Conservation (phyloP, 2,113 vertebrate species). For the Tragelaphus strepsiceros region DNA sequence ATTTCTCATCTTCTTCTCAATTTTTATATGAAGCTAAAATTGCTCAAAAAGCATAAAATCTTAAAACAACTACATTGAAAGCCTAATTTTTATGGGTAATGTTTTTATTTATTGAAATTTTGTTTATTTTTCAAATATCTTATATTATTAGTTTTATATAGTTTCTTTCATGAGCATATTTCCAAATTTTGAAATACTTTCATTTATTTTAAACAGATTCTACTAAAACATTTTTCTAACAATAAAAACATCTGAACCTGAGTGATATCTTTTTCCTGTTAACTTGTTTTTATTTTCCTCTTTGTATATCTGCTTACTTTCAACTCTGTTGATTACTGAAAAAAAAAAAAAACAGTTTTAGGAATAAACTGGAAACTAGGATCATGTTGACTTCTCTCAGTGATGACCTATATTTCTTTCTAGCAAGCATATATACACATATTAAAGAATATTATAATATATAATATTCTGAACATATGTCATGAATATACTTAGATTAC, state of each 20-base stretch:
- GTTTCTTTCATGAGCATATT: neutral
- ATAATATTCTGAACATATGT: neutral
- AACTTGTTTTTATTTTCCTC: neutral
- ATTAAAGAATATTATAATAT: neutral
- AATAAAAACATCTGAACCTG: neutral
- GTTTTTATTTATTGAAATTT: neutral
- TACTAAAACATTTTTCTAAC: neutral
- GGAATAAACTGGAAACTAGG: neutral
- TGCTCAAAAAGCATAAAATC: neutral
- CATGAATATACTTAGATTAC: neutral
- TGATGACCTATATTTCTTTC: neutral
- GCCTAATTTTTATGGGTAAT: neutral
- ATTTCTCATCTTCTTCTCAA: neutral
- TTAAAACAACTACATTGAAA: neutral
- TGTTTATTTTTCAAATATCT: neutral
- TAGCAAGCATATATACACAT: neutral
- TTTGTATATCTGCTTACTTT: neutral
- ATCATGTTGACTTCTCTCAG: neutral
- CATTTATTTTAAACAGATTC: neutral
- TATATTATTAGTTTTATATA: neutral
- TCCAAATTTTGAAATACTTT: neutral
- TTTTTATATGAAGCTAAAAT: neutral
- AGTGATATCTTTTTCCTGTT: neutral
- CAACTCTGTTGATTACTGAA: neutral
- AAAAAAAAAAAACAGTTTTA: neutral